Evolutionary conservation across 2,797 vertebrate species (phyloP).

Genomic region (Harpagifer antarcticus): DNA sequence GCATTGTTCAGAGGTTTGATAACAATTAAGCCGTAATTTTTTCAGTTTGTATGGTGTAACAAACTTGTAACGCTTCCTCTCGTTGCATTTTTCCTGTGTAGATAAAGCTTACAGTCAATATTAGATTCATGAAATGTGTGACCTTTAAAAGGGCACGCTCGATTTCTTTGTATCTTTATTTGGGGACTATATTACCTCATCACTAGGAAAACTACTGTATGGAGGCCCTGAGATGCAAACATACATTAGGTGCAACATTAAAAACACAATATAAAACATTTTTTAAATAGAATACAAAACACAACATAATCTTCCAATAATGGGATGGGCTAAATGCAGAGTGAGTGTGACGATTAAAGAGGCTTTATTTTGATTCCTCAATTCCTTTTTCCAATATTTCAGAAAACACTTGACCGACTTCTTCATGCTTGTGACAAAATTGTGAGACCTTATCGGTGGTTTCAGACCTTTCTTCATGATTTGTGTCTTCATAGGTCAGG

Average conservation of each 20-base stretch:
- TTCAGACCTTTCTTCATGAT: too few relatives aligned
- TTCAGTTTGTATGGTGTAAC: background rate
- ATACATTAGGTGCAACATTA: background rate
- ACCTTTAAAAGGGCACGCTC: too few relatives aligned
- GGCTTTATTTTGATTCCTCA: too few relatives aligned
- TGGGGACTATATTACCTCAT: background rate
- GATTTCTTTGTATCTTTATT: background rate
- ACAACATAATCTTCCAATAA: too few relatives aligned
- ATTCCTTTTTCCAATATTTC: background rate
- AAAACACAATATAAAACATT: background rate
- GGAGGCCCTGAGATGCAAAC: background rate
- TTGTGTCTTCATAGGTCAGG: too few relatives aligned
- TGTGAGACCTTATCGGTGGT: too few relatives aligned
- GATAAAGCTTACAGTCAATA: background rate
- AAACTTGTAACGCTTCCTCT: background rate
- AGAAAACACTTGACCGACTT: background rate
- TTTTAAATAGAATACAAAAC: too few relatives aligned
- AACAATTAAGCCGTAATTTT: background rate
- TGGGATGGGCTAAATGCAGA: too few relatives aligned
- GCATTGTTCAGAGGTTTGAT: background rate
- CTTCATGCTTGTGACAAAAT: background rate
- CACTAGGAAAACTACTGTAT: background rate
- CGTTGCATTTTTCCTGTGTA: background rate
- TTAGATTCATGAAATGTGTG: background rate
- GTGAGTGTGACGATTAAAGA: too few relatives aligned